phyloP scores from a whole-genome alignment of 2,888 invertebrate genomes.

The Apodemia hepburni region DNA sequence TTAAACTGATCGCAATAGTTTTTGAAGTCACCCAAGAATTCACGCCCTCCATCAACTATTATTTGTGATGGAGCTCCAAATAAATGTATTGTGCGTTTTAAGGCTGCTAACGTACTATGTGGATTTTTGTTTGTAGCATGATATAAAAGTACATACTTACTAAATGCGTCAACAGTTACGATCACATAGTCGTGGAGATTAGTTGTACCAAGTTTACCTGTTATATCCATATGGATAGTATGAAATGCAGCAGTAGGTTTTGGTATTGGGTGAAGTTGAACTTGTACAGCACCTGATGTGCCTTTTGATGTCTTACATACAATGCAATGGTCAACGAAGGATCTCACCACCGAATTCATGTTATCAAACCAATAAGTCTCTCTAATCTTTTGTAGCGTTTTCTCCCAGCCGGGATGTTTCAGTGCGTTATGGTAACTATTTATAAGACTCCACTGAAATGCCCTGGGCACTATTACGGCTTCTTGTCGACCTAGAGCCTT shows the following conservation, averaged over 20 bases:
- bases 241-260: constrained; percentile 22
- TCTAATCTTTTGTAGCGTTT: constrained; percentile 30
- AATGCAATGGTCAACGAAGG: constrained; percentile 21
- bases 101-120: constrained; percentile 23
- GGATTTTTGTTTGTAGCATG: constrained; percentile 22
- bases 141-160: constrained; percentile 18
- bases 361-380: constrained; percentile 29
- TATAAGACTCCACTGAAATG: constrained; percentile 36
- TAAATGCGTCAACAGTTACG: constrained; percentile 32
- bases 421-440: constrained; percentile 31
- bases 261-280: constrained; percentile 28
- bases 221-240: constrained; percentile 30
- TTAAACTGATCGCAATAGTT: constrained; percentile 27
- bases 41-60: constrained; percentile 30
- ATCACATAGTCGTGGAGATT: constrained; percentile 31
- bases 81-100: constrained; percentile 24
- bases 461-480: constrained; percentile 29
- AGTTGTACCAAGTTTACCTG: constrained; percentile 30
- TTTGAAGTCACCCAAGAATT: constrained; percentile 31
- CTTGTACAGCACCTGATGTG: constrained; percentile 32
- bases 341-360: constrained; percentile 22
- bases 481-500: constrained; percentile 16
- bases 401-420: constrained; percentile 35
- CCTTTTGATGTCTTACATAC: constrained; percentile 27
- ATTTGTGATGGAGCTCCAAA: constrained; percentile 32